phyloP scores from a whole-genome alignment of 2,113 vertebrate genomes.

The Glaucomys volans region DNA sequence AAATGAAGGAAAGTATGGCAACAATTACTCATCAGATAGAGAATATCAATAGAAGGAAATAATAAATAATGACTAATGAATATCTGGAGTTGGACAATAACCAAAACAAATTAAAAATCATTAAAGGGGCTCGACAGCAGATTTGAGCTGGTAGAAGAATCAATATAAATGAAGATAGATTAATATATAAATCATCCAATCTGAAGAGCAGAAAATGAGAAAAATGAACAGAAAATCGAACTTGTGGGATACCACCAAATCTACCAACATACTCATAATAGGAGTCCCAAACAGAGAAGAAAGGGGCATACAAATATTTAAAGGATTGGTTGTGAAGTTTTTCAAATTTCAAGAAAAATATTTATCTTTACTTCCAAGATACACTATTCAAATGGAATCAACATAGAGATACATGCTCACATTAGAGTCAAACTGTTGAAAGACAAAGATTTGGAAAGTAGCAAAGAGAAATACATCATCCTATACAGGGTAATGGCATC shows the following conservation, averaged over 20 bases:
- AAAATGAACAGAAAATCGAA: neutral
- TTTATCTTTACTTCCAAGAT: neutral
- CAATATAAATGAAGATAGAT: neutral
- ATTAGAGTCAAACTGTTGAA: neutral
- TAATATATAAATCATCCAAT: neutral
- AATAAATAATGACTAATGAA: neutral
- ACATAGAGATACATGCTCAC: neutral
- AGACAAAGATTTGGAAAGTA: neutral
- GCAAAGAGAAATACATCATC: neutral
- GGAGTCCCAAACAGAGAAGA: neutral
- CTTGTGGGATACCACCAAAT: neutral
- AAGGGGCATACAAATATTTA: neutral
- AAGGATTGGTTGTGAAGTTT: neutral
- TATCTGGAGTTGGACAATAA: neutral
- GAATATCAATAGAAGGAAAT: neutral
- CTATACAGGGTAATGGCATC: neutral
- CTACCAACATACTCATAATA: neutral
- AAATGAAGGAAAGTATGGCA: neutral
- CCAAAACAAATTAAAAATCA: neutral
- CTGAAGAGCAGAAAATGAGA: slow-evolving; percentile 3
- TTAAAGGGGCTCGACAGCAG: neutral
- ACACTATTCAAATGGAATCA: neutral
- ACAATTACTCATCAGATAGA: neutral
- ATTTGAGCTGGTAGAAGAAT: slow-evolving; percentile 11
- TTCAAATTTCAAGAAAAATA: neutral